Percentiles rank a stretch among this genome's conserved stretches.
phyloP scores from a whole-genome alignment of 2,797 vertebrate species.

The Allenopithecus nigroviridis region DNA sequence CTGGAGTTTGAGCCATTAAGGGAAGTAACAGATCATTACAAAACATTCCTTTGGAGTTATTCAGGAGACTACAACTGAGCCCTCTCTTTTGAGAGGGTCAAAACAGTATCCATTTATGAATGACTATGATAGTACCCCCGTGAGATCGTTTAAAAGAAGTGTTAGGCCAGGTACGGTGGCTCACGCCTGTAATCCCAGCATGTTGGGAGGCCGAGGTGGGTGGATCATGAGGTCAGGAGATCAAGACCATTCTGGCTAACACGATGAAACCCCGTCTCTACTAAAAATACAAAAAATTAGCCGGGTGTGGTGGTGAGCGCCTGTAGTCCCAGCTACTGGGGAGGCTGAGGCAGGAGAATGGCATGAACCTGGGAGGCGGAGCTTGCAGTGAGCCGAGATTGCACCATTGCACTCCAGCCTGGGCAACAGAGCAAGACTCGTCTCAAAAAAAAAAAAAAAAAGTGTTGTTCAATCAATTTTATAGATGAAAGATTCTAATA shows the following conservation, averaged over 20 bases:
- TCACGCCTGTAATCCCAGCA: no score
- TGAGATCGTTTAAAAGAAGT: neutral
- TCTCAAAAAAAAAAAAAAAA: neutral
- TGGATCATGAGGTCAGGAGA: no score
- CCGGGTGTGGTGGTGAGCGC: accelerated
- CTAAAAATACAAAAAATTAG: no score
- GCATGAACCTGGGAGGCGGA: no score
- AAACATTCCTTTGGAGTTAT: neutral
- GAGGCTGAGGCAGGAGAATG: no score
- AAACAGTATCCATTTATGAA: neutral
- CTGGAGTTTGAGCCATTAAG: neutral
- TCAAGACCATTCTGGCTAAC: no score
- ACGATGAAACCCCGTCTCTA: no score
- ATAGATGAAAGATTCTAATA: neutral
- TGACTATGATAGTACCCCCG: neutral
- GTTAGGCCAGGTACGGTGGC: neutral
- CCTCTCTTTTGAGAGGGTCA: neutral
- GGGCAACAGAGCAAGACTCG: no score
- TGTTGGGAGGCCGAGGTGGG: no score
- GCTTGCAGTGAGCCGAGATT: no score
- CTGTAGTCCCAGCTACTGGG: no score
- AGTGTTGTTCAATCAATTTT: neutral
- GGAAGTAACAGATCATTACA: neutral
- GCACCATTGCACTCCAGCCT: no score
- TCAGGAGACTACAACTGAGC: neutral